These are phyloP conservation scores for Sebastes minor DNA, from an alignment of 2,797 vertebrate genomes.

Conservation along the genomic window DNA sequence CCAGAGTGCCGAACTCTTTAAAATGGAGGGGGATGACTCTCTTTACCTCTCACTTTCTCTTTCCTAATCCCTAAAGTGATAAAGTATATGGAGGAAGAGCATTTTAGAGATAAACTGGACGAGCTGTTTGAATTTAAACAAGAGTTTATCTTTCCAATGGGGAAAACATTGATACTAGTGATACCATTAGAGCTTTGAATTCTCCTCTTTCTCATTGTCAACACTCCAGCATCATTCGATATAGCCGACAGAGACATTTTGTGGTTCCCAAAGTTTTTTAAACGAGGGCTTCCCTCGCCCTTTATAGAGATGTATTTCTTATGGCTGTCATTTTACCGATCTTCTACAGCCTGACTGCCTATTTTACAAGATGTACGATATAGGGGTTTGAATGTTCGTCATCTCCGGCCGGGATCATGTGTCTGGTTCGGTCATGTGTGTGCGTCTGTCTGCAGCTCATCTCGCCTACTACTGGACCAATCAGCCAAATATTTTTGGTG, in stretches of 20 bases:
- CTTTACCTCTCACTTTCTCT: not conserved
- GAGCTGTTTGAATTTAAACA: not conserved
- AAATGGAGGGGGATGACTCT: not conserved
- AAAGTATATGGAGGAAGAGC: not conserved
- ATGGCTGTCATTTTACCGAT: rapidly evolving
- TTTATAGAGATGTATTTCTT: too few relatives aligned
- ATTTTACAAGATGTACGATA: not conserved
- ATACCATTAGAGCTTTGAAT: not conserved
- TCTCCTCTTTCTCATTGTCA: not conserved
- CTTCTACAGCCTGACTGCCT: not conserved
- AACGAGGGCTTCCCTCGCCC: too few relatives aligned
- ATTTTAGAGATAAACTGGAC: conserved; percentile 8
- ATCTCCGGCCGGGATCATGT: too few relatives aligned
- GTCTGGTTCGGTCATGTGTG: too few relatives aligned
- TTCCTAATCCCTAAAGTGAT: not conserved
- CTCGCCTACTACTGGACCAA: too few relatives aligned
- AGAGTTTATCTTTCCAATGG: not conserved
- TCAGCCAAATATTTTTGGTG: too few relatives aligned
- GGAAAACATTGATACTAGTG: conserved; percentile 15
- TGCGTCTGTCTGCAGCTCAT: too few relatives aligned
- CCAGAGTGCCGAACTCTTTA: not conserved
- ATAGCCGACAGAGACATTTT: too few relatives aligned
- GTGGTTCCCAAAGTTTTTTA: too few relatives aligned
- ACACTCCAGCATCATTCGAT: too few relatives aligned
- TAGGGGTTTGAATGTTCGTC: not conserved